Evolutionary conservation across 2,797 vertebrate species (phyloP), one percentile per base, ranked within the genome.

Genomic region (Sebastes alutus): DNA sequence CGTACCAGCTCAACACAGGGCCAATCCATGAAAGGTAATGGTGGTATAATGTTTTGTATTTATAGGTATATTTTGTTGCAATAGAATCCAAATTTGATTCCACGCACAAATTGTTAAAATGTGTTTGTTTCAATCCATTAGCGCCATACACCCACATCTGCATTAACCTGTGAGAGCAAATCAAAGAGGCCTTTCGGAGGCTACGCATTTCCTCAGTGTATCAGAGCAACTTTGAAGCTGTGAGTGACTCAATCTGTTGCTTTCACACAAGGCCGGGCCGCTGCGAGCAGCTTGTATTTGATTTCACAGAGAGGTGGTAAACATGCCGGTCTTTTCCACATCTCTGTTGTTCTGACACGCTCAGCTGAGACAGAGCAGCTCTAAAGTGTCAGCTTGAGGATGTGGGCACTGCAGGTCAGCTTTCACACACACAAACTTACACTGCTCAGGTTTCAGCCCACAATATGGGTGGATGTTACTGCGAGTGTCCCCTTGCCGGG

Each of bases 281-380:
- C 73, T 77, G 82, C 27, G 14, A 90, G 90, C 92, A 82, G 90
- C 93, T 94, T 94, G 95, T 91, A 94, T 96, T 96, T 94, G 94
- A 95, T 95, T 96, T 95, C 94, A 94, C 92, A 90, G 87, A 87
- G 90, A 90, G 90, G 92, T 90, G 92, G 93, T 94, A 94, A 94
- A 95, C 94, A 95, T 93, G 93, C 92, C 89, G 94, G 92, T 89
- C 93, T 94, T 93, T 94, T 94, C 88, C 93, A 92, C 93, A 81
- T 93, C 86, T 88, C 85, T 90, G 94, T 91, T 91, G 91, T 94
- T 93, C 92, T 84, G 92, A 94, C 93, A 93, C 85, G 93, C 92
- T 93, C 89, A 88, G 92, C 90, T 95, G 92, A 93, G 92, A 93
- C 87, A 87, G 80, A 90, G 85, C 78, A 84, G 90, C 92, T 93